These are phyloP conservation scores for Ptychodera flava DNA, from an alignment of 35 echinoderm and acorn worm genomes.

Conservation along the genomic window DNA sequence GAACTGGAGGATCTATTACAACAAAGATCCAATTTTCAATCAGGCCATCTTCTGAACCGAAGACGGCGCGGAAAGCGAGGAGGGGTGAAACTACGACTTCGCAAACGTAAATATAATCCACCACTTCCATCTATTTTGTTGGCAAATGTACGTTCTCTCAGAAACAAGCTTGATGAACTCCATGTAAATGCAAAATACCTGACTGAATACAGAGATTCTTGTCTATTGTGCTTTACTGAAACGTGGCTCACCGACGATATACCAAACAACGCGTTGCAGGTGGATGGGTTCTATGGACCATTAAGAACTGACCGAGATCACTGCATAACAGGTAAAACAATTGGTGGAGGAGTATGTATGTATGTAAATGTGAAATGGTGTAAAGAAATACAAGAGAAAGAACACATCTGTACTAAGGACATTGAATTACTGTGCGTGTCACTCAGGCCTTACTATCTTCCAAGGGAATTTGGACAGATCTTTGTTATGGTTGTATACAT, in stretches of 20 bases:
- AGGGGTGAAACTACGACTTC: constrained; percentile 19
- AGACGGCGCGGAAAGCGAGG: constrained; percentile 59
- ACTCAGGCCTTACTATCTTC: constrained; percentile 36
- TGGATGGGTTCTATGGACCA: neutral
- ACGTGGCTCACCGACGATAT: constrained; percentile 20
- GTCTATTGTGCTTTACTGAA: constrained; percentile 39
- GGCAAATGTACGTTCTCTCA: constrained; percentile 48
- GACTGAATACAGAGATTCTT: constrained; percentile 30
- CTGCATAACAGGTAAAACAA: constrained; percentile 21
- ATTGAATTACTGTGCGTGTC: constrained; percentile 19
- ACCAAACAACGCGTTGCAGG: neutral
- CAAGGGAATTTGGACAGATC: constrained; percentile 21
- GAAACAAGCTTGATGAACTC: constrained; percentile 56
- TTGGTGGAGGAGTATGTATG: constrained; percentile 30
- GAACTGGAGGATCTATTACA: no score
- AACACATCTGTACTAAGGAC: constrained; percentile 18
- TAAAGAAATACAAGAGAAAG: constrained; percentile 16
- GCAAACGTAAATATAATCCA: constrained; percentile 23
- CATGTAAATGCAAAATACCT: constrained; percentile 13
- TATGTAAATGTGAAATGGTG: constrained; percentile 37
- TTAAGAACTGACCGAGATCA: constrained; percentile 18
- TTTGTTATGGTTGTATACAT: constrained; percentile 27
- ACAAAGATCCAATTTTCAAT: no score
- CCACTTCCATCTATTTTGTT: constrained; percentile 43
- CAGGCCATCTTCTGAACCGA: no score